Evolutionary conservation across 2,113 vertebrate species (phyloP).

Genomic region (Regulus satrapa): DNA sequence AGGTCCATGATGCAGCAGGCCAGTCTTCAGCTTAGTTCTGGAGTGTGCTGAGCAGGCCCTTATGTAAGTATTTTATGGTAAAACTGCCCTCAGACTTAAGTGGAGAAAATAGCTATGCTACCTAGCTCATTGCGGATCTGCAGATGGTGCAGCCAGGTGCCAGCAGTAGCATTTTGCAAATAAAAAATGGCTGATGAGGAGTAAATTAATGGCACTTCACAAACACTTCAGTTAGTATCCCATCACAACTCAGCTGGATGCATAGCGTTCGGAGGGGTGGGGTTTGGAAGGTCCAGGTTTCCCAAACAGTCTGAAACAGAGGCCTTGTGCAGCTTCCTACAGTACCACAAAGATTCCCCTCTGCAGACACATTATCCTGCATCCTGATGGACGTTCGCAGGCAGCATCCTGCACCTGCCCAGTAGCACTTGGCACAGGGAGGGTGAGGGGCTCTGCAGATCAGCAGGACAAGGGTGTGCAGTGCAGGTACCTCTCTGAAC

Average conservation of each 20-base stretch:
- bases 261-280: background rate
- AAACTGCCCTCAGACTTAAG: background rate
- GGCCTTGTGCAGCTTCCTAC: background rate
- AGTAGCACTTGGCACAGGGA: no score
- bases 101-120: background rate
- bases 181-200: background rate
- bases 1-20: background rate
- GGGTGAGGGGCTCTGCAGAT: background rate
- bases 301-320: background rate
- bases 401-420: background rate
- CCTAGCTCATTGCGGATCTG: background rate
- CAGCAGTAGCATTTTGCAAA: background rate
- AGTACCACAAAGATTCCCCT: background rate
- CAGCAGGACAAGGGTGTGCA: background rate
- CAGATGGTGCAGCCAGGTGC: background rate
- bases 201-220: background rate
- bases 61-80: background rate
- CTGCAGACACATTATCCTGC: fast-evolving
- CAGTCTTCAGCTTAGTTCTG: background rate
- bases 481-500: background rate
- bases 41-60: background rate
- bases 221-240: no score
- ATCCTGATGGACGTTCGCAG: background rate
- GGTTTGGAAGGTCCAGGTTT: fast-evolving
- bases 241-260: background rate